phyloP scores from a whole-genome alignment of 2,888 invertebrate genomes.

The Nematopogon swammerdamellus region DNA sequence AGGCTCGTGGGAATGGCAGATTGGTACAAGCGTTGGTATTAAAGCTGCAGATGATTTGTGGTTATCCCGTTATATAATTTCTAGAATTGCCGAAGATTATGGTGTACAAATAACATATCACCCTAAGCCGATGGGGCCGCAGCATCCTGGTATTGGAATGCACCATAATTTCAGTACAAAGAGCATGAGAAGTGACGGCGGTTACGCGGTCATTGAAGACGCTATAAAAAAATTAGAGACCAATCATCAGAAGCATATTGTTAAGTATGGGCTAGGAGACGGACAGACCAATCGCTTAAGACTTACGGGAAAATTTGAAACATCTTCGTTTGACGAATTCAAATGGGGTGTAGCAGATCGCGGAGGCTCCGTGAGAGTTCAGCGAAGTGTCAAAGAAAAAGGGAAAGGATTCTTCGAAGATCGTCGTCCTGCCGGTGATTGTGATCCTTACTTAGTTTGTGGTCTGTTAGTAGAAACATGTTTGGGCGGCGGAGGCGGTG shows the following conservation, averaged over 20 bases:
- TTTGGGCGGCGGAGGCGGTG: too few species aligned
- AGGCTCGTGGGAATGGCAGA: slow-evolving; percentile 87
- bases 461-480: slow-evolving; percentile 50
- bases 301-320: slow-evolving; percentile 92
- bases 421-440: slow-evolving; percentile 85
- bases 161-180: slow-evolving; percentile 91
- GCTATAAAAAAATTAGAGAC: slow-evolving; percentile 89
- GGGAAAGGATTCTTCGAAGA: slow-evolving; percentile 94
- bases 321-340: slow-evolving; percentile 92
- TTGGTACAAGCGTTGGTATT: slow-evolving; percentile 87
- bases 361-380: slow-evolving; percentile 88
- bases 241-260: slow-evolving; percentile 88
- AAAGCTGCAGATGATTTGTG: slow-evolving; percentile 80
- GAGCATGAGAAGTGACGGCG: slow-evolving; percentile 76
- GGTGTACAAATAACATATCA: slow-evolving; percentile 68
- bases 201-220: slow-evolving; percentile 70
- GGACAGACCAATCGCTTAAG: slow-evolving; percentile 92
- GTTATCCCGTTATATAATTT: slow-evolving; percentile 79
- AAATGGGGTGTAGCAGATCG: slow-evolving; percentile 87
- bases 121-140: slow-evolving; percentile 73
- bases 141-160: slow-evolving; percentile 84
- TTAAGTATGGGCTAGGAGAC: slow-evolving; percentile 85
- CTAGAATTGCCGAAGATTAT: slow-evolving; percentile 83
- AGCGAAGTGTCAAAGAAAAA: slow-evolving; percentile 81
- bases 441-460: slow-evolving; percentile 73